Evolutionary conservation across 2,113 vertebrate species (phyloP), one percentile per base, ranked within the genome.

Genomic region (Hemiprocne comata): DNA sequence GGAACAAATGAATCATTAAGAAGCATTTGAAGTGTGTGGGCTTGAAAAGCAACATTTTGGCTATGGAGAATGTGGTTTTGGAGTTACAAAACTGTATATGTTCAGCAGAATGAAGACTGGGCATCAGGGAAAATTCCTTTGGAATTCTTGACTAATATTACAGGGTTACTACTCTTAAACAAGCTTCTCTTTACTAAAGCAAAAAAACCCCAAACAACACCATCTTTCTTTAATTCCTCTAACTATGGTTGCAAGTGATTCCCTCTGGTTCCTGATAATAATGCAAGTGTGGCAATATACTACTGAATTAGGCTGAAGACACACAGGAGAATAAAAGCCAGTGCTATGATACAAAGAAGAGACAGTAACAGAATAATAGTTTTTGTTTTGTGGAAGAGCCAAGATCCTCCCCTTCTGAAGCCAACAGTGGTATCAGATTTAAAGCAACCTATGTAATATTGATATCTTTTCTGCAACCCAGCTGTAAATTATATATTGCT

Each of bases 1-100:
- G 50, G 64, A 80, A 91, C 34, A 85, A 91, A 72, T 92, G 26
- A 94, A 60, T 92, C 61, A 75, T 73, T 94, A 78, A 64, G 55
- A 86, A 57, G 4, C 36, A 54, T 79, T 15, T 65, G 38, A 90
- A 78, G 51, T 15, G 8, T n/a, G 64, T 57, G 66, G 66, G 70
- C 25, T 36, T 85, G 36, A 87, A 84, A 82, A 92, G 19, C 16
- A 85, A 91, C 71, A 85, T 31, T 72, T 62, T 65, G 50, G 44
- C 71, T 72, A 17, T 0, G 1, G n/a, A 60, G 14, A 69, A 65
- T 2, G 2, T n/a, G 23, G 5, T 51, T 94, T 87, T 69, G n/a
- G 12, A 62, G 31, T 57, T 57, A 50, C 40, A 58, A 74, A 66
- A 6, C 19, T 80, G 50, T 75, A 54, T 34, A 33, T 28, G 7